Evolutionary conservation across 2,113 vertebrate genomes (phyloP).

Genomic region (Salminus brasiliensis): DNA sequence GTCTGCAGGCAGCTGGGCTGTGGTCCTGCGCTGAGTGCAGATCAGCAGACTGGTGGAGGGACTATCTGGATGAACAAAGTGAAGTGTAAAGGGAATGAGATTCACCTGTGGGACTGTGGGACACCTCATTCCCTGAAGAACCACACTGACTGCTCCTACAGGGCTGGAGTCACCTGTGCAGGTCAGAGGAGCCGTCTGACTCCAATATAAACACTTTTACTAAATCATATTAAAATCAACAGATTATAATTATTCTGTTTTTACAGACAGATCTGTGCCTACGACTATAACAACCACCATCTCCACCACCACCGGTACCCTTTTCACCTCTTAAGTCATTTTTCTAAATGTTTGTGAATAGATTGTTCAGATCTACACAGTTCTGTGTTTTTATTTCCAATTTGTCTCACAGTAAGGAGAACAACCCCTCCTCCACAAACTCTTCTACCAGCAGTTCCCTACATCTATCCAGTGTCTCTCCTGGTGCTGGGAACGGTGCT

Average conservation of each 20-base stretch:
- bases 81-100: too few species aligned
- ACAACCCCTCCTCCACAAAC: not conserved
- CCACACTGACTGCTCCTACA: not conserved
- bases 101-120: too few species aligned
- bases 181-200: not conserved
- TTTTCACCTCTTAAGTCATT: not conserved
- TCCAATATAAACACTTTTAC: not conserved
- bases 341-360: too few species aligned
- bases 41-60: too few species aligned
- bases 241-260: not conserved
- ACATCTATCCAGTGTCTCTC: not conserved
- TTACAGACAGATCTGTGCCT: not conserved
- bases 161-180: not conserved
- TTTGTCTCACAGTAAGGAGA: too few species aligned
- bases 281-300: not conserved
- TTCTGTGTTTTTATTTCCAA: not conserved
- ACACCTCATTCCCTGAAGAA: not conserved
- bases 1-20: too few species aligned
- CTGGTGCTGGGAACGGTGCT: slow-evolving; percentile 16
- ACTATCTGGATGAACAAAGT: too few species aligned
- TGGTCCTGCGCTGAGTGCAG: too few species aligned
- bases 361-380: too few species aligned
- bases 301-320: not conserved
- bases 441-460: not conserved
- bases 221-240: too few species aligned